Base-by-base conservation (phyloP, 2,113 vertebrate genomes). In the Narcine bancroftii region DNA sequence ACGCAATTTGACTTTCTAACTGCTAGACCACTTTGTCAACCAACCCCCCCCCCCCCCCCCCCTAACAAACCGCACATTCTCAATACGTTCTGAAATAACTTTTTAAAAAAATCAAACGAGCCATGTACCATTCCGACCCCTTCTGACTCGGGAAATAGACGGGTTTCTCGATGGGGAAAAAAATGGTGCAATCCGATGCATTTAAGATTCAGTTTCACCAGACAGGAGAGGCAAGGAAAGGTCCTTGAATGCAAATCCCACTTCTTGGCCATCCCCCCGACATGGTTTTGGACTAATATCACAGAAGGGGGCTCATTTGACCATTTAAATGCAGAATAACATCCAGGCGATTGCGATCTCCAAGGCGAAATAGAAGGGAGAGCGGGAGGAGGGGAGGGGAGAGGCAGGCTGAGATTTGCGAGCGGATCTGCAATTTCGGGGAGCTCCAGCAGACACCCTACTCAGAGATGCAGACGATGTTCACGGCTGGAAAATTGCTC, bases 401-500 rank as follows among this genome's bases (percentile, higher is more conserved):
- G n/a, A n/a, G n/a, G 92, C 87, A 93, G 72, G 47, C 42, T 63
- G 92, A 69, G 11, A 92, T 93, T 92, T 92, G 92, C 93, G 93
- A 53, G 94, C 56, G 66, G 92, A 13, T 89, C 93, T 93, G 93
- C 76, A 42, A 24, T 26, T 81, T 81, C 47, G 42, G 24, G 77
- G 63, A 77, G 92, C 87, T 71, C 91, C 92, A 71, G 94, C 95
- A 93, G 89, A 94, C 93, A 93, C 93, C 93, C 93, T 92, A 71
- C 65, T 92, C 92, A 72, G 93, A 93, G 92, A 89, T 93, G 94
- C 93, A 66, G 93, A 66, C 53, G 2, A 92, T 94, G 95, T 95
- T 95, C 95, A 95, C 92, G 93, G 93, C 92, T 93, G 93, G 94
- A 93, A 94, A 94, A 94, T 93, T 93, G 94, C 96, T 96, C 96